phyloP scores from a whole-genome alignment of 2,797 vertebrate genomes.

The Oreonectes daqikongensis region DNA sequence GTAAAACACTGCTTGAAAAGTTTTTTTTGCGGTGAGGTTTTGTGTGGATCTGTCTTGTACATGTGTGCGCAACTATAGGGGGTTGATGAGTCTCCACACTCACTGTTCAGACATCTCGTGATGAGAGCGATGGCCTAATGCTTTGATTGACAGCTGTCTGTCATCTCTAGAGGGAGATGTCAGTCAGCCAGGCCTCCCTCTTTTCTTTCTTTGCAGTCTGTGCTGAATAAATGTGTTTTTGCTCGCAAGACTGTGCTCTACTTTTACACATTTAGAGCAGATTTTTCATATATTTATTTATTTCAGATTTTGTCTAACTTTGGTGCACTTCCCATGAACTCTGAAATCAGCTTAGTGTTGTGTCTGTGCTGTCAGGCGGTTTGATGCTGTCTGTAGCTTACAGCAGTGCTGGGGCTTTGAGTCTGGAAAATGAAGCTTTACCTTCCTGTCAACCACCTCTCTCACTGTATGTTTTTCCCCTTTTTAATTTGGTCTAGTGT shows the following conservation, averaged over 20 bases:
- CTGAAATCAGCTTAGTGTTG: background rate
- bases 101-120: constrained; percentile 28
- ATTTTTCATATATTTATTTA: background rate
- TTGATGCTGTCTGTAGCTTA: constrained; percentile 11
- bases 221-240: constrained; percentile 3
- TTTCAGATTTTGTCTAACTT: constrained; percentile 4
- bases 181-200: constrained; percentile 15
- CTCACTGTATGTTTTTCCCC: background rate
- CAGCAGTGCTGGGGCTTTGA: constrained; percentile 10
- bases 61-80: constrained; percentile 15
- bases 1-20: background rate
- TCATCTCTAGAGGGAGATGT: constrained; percentile 22
- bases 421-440: constrained; percentile 18
- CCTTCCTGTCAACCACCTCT: constrained; percentile 5
- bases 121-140: constrained; percentile 28
- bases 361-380: constrained; percentile 11
- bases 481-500: background rate
- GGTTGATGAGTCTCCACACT: constrained; percentile 31
- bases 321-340: constrained; percentile 30
- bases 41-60: background rate
- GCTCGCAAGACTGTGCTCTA: background rate
- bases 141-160: constrained; percentile 47
- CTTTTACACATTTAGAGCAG: background rate
- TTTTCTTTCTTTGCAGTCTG: constrained; percentile 3
- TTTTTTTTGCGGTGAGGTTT: background rate